Evolutionary conservation across 2,888 invertebrate genomes (phyloP).

Genomic region (Limnephilus lunatus): DNA sequence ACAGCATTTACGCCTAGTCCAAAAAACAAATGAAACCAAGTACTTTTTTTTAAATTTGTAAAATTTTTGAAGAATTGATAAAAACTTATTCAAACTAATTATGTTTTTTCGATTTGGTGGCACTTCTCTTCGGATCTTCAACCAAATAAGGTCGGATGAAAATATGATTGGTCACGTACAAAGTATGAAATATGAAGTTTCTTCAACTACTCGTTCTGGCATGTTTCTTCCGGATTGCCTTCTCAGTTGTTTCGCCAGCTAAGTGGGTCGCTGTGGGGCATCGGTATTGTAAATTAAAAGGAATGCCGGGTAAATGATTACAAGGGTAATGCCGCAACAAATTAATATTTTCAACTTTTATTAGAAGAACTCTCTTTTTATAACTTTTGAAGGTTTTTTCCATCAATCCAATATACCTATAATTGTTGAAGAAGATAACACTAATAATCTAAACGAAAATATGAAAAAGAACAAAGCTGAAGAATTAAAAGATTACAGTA

Average conservation of each 20-base stretch:
- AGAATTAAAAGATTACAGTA: no score
- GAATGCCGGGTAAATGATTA: neutral
- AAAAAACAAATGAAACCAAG: no score
- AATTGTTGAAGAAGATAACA: no score
- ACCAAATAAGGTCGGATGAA: neutral
- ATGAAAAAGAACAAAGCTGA: no score
- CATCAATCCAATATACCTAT: no score
- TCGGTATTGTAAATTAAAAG: neutral
- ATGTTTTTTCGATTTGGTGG: neutral
- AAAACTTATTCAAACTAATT: neutral
- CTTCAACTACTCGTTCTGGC: neutral
- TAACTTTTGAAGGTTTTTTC: no score
- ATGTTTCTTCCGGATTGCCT: constrained; percentile 13
- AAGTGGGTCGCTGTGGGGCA: neutral
- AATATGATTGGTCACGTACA: neutral
- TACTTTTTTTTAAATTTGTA: no score
- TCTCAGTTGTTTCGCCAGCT: neutral
- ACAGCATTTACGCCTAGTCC: no score
- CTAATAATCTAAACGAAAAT: no score
- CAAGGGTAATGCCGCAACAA: neutral
- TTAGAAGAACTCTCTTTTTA: no score
- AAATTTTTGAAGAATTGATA: neutral
- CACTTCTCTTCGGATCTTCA: neutral
- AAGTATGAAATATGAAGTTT: neutral
- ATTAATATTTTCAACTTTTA: no score